Percentiles rank a stretch among this genome's conserved stretches.
phyloP scores from a whole-genome alignment of 2,888 invertebrate genomes.

The Clunio marinus region DNA sequence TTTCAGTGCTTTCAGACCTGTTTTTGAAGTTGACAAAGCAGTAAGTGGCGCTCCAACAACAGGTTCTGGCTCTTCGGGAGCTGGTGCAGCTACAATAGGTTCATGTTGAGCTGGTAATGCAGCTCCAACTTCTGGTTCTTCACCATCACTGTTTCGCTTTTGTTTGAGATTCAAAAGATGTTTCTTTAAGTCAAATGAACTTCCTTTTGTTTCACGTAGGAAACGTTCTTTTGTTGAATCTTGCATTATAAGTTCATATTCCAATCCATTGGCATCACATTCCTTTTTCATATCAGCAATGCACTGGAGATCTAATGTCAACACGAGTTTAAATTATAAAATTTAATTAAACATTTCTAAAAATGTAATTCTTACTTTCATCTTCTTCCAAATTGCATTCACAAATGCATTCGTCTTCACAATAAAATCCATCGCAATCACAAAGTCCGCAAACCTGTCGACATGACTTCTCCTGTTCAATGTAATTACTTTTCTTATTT shows the following conservation, averaged over 20 bases:
- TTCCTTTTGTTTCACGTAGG: neutral
- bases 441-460: constrained; percentile 49
- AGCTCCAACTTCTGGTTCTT: neutral
- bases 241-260: constrained; percentile 35
- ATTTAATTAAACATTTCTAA: neutral
- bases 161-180: constrained; percentile 13
- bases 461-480: constrained; percentile 46
- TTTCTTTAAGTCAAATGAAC: neutral
- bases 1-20: neutral
- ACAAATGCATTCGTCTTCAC: constrained; percentile 52
- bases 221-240: constrained; percentile 28
- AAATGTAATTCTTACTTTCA: constrained; percentile 31
- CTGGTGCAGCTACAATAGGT: neutral
- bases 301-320: constrained; percentile 34
- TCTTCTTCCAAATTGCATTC: constrained; percentile 48
- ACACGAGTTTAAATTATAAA: neutral
- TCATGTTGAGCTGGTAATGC: neutral
- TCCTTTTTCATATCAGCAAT: constrained; percentile 38
- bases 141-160: constrained; percentile 8
- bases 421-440: constrained; percentile 50
- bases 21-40: neutral
- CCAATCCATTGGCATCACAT: constrained; percentile 31
- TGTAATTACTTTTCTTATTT: constrained; percentile 44
- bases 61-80: neutral
- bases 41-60: neutral